phyloP scores from a whole-genome alignment of 2,113 vertebrate species.

The Bostrychus sinensis region DNA sequence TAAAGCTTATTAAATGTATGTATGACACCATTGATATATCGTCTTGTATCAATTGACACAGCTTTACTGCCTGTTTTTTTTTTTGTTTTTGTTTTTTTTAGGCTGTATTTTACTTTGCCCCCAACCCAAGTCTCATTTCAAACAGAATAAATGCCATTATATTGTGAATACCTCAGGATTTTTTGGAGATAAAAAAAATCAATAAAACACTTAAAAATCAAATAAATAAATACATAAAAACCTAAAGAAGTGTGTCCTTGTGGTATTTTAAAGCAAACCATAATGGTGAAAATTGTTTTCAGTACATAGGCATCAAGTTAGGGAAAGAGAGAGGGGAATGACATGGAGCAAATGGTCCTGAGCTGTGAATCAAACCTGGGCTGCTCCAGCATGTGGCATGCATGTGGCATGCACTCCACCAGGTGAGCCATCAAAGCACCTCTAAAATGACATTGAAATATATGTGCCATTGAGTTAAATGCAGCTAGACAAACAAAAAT shows the following conservation, averaged over 20 bases:
- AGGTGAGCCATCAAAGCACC: no score
- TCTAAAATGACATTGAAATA: no score
- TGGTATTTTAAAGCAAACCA: neutral
- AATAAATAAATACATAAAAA: conserved; percentile 78
- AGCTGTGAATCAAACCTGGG: no score
- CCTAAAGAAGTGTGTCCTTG: conserved; percentile 27
- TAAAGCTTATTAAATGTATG: conserved; percentile 34
- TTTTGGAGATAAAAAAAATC: conserved; percentile 78
- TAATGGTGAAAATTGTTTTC: no score
- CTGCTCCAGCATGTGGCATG: no score
- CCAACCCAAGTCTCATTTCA: conserved; percentile 66
- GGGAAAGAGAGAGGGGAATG: no score
- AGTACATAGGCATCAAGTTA: no score
- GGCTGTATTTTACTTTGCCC: conserved; percentile 55
- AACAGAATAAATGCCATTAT: conserved; percentile 84
- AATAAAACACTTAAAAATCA: conserved; percentile 80
- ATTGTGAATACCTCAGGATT: conserved; percentile 89
- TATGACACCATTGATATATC: conserved; percentile 48
- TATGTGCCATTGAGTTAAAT: no score
- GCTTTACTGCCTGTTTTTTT: conserved; percentile 55
- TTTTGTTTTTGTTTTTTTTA: conserved; percentile 11
- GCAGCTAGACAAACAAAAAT: no score
- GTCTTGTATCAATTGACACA: conserved; percentile 54
- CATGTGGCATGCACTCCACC: no score
- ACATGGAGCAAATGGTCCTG: no score